Conservation (phyloP, 2,113 vertebrate genomes). For the Onychostruthus taczanowskii region DNA sequence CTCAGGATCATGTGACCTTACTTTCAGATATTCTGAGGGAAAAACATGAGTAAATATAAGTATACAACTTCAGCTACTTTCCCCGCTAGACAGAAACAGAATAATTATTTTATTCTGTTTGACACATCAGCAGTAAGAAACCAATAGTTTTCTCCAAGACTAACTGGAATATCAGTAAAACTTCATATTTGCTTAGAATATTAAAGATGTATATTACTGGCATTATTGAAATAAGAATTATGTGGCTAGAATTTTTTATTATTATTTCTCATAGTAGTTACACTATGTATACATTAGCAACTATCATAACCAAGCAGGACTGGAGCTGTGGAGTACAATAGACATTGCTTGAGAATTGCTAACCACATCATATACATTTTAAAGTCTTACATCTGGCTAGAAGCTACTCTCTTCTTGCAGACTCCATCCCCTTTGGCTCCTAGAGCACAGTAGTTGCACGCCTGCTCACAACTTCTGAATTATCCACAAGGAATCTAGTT, state of each 20-base stretch:
- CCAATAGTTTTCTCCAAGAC: neutral
- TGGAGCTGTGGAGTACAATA: neutral
- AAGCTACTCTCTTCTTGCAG: neutral
- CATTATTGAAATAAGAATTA: neutral
- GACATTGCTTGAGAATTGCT: neutral
- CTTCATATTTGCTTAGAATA: neutral
- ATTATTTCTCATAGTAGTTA: neutral
- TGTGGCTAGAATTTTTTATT: neutral
- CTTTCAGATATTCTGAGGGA: conserved; percentile 90
- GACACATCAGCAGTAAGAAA: neutral
- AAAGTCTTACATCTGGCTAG: neutral
- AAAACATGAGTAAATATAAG: neutral
- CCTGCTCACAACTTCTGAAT: neutral
- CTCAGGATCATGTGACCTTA: conserved; percentile 96
- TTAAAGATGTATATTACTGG: neutral
- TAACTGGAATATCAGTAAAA: neutral
- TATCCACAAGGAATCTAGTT: neutral
- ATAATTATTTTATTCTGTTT: neutral
- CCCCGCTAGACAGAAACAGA: neutral
- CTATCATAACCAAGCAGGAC: neutral
- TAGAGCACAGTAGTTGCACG: neutral
- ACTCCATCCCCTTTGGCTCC: neutral
- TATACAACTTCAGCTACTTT: neutral
- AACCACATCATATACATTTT: neutral
- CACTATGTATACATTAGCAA: neutral